Percentiles rank a stretch among this genome's conserved stretches.
Evolutionary conservation across 2,113 vertebrate genomes (phyloP).

Genomic region (Phaethon lepturus): DNA sequence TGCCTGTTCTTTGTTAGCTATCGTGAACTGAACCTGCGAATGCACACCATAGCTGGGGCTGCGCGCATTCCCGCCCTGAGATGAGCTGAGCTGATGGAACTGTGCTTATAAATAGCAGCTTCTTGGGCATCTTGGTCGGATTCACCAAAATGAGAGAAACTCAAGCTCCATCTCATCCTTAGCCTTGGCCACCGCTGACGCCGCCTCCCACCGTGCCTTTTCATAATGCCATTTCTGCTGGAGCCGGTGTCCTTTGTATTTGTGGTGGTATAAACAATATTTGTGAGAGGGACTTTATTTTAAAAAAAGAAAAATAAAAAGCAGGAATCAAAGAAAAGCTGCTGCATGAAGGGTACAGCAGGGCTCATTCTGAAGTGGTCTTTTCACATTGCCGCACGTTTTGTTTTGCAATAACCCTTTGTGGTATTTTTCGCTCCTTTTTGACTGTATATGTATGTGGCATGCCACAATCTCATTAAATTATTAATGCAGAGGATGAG

Average conservation of each 20-base stretch:
- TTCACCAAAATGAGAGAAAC: not conserved
- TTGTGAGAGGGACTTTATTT: not conserved
- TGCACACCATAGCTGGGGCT: rapidly evolving
- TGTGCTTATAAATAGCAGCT: not conserved
- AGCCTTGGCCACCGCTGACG: not conserved
- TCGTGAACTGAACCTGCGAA: rapidly evolving
- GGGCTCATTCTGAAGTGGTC: not conserved
- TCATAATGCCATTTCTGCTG: not conserved
- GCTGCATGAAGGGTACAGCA: not conserved
- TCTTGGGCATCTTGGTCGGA: not conserved
- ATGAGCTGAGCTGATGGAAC: rapidly evolving
- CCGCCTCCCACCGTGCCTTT: rapidly evolving
- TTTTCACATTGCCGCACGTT: not conserved
- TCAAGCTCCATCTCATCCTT: not conserved
- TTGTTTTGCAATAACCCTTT: slow-evolving; percentile 12
- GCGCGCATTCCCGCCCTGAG: rapidly evolving
- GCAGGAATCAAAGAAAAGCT: not conserved
- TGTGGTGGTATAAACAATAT: not conserved
- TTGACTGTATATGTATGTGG: not conserved
- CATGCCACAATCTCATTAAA: slow-evolving; percentile 20
- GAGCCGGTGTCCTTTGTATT: not conserved
- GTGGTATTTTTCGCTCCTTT: not conserved
- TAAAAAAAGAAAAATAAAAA: not conserved
- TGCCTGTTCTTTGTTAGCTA: rapidly evolving
- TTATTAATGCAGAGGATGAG: slow-evolving; percentile 19